A percentile compares a stretch with the other conserved stretches of the same genome.
phyloP scores from a whole-genome alignment of 92 coral and sea anemone species.

The Actinernus sp. region DNA sequence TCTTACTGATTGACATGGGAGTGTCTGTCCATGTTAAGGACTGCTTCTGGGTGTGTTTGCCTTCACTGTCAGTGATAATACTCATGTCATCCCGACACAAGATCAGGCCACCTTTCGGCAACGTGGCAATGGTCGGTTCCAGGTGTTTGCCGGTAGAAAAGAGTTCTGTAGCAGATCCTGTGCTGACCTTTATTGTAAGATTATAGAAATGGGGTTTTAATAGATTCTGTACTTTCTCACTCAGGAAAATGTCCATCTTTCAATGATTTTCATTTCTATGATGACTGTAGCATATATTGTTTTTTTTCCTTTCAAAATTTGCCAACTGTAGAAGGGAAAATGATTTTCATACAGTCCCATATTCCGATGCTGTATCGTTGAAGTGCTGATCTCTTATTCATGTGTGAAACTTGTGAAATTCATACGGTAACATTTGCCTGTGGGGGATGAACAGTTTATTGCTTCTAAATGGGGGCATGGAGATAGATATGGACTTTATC shows the following conservation, averaged over 20 bases:
- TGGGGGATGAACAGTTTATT: no score
- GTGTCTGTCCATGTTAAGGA: constrained; percentile 97
- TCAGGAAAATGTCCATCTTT: not conserved
- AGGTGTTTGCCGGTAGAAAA: constrained; percentile 95
- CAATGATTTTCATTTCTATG: no score
- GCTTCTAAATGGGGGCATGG: no score
- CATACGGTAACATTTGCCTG: no score
- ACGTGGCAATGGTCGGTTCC: constrained; percentile 94
- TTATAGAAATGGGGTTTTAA: not conserved
- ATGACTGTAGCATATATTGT: no score
- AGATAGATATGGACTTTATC: no score
- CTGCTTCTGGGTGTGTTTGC: constrained; percentile 84
- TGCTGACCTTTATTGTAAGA: constrained; percentile 82
- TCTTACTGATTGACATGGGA: constrained; percentile 88
- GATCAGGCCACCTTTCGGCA: constrained; percentile 87
- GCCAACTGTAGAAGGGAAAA: no score
- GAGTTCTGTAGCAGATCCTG: constrained; percentile 85
- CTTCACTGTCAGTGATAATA: constrained; percentile 93
- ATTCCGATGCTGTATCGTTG: no score
- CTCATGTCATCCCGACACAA: constrained; percentile 98
- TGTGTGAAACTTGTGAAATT: no score
- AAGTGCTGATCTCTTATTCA: no score
- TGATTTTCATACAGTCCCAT: no score
- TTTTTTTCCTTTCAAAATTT: no score
- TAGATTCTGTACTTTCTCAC: not conserved